Base-by-base conservation (phyloP, 2,113 vertebrate genomes). In the Eublepharis macularius region DNA sequence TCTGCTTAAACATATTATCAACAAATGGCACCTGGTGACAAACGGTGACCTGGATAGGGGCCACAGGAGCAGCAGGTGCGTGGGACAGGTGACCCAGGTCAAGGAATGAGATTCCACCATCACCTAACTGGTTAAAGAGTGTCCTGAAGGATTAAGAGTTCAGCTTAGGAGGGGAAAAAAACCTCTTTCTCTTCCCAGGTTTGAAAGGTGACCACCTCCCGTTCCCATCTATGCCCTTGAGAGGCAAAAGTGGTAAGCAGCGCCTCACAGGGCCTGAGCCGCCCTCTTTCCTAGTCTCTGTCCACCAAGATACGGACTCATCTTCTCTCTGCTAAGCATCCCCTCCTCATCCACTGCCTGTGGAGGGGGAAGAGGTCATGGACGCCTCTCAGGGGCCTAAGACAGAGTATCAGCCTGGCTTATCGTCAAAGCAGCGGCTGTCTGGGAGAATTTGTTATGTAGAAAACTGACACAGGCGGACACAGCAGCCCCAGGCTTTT, bases 241-340 rank as follows among this genome's bases (percentile, higher is more conserved):
- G 6, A 8, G 24, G 68, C n/a, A n/a, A n/a, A n/a, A n/a, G n/a
- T 13, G 34, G 65, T 54, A 32, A 16, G 0, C 3, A 14, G 10
- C 45, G 45, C 49, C 6, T 16, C 2, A 1, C 45, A n/a, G 74
- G 32, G 45, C 49, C 47, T 2, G 32, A 13, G n/a, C 19, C 32
- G 2, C 69, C 69, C 5, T 14, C 69, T 63, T 63, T 21, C 34
- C 34, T 39, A 29, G 60, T 21, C 36, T 1, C 17, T 13, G 13
- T 39, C 14, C 4, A 16, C 69, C 69, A 36, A 14, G 12, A 26
- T 36, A 6, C 19, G 57, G 0, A 34, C 16, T 2, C 26, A 2
- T 0, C 0, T 8, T 13, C 2, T 4, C 17, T 39, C 69, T 3
- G 0, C 0, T 34, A 80, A 72, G 10, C 14, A 34, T 0, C 41